Conservation (phyloP, 2,797 vertebrate species). For the Gastrophryne carolinensis region DNA sequence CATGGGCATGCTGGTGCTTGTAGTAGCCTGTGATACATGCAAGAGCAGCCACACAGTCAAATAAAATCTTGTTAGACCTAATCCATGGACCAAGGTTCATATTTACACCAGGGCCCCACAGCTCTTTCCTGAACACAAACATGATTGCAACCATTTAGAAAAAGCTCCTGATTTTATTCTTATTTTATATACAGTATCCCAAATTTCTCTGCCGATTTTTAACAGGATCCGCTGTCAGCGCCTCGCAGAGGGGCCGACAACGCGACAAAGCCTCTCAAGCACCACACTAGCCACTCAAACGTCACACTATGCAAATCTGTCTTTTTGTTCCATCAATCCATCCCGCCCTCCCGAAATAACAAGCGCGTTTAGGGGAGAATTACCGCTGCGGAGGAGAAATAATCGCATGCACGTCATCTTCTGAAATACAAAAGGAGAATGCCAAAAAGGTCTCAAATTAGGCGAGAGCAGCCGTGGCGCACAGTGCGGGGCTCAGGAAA, state of each 20-base stretch:
- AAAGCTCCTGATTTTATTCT: too few relatives aligned
- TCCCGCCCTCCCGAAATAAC: background rate
- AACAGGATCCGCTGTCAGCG: background rate
- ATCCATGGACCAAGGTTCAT: too few relatives aligned
- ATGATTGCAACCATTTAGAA: too few relatives aligned
- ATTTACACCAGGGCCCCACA: too few relatives aligned
- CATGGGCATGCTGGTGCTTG: too few relatives aligned
- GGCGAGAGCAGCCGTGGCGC: background rate
- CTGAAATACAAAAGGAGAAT: background rate
- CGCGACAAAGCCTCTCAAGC: background rate
- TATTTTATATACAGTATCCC: too few relatives aligned
- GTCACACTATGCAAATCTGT: background rate
- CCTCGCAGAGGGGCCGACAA: too few relatives aligned
- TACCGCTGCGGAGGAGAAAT: background rate
- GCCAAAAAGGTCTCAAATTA: background rate
- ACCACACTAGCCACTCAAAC: too few relatives aligned
- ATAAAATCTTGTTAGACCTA: too few relatives aligned
- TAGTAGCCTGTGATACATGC: too few relatives aligned
- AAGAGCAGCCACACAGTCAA: too few relatives aligned
- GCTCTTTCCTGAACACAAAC: too few relatives aligned
- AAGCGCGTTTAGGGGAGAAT: background rate
- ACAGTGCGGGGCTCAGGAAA: background rate
- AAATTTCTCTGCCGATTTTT: background rate
- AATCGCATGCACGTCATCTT: background rate
- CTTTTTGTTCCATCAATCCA: background rate